These are phyloP conservation scores for Marmota flaviventris DNA, from an alignment of 2,113 vertebrate species.

Conservation along the genomic window DNA sequence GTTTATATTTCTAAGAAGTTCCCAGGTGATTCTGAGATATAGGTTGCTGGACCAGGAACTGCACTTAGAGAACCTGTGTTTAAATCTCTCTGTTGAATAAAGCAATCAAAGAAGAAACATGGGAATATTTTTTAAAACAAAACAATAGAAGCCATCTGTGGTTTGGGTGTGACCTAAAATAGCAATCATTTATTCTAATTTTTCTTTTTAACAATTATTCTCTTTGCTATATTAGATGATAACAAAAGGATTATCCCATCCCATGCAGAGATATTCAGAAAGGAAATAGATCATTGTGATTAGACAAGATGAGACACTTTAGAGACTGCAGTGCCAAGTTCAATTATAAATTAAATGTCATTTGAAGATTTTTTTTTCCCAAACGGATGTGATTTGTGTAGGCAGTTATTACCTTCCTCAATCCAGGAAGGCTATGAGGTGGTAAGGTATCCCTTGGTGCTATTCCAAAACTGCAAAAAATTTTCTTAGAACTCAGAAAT, in stretches of 20 bases:
- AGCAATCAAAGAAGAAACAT: not conserved
- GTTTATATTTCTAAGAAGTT: not conserved
- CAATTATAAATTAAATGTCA: slow-evolving; percentile 67
- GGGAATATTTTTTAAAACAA: not conserved
- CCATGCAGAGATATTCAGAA: not conserved
- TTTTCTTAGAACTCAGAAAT: slow-evolving; percentile 44
- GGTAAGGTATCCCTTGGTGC: slow-evolving; percentile 23
- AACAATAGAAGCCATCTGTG: not conserved
- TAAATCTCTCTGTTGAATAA: not conserved
- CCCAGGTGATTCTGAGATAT: not conserved
- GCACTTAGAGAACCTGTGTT: not conserved
- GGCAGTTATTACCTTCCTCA: slow-evolving; percentile 44
- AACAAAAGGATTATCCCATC: not conserved
- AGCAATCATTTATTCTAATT: not conserved
- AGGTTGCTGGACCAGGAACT: not conserved
- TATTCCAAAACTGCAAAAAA: slow-evolving; percentile 38
- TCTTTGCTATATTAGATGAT: not conserved
- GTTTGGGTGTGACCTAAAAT: not conserved
- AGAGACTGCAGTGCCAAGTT: slow-evolving; percentile 15
- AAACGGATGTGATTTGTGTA: slow-evolving; percentile 65
- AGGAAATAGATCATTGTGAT: slow-evolving; percentile 46
- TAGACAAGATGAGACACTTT: slow-evolving; percentile 28
- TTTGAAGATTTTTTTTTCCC: not conserved
- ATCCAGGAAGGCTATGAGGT: slow-evolving; percentile 1
- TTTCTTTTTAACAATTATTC: not conserved